phyloP scores from a whole-genome alignment of 1,140 invertebrate genomes.

The Apis cerana region DNA sequence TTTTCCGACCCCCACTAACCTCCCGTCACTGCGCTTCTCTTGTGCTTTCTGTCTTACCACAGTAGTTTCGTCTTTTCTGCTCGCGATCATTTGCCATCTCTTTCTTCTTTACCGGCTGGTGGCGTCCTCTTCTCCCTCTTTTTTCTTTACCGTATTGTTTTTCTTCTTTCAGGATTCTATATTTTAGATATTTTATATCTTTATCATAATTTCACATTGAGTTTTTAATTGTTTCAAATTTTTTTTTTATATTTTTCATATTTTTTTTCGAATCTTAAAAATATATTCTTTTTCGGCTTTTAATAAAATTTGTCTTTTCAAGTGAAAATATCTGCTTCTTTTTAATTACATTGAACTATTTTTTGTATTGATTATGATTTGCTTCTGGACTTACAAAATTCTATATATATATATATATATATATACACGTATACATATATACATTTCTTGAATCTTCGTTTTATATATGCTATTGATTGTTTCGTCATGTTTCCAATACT shows the following conservation, averaged over 20 bases:
- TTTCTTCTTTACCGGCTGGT: not conserved
- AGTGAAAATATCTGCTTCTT: not conserved
- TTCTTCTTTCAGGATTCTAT: conserved; percentile 6
- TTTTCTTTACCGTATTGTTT: not conserved
- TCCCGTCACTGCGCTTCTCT: conserved; percentile 12
- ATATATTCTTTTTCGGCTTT: not conserved
- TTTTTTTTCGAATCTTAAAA: not conserved
- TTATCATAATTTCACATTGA: too few species aligned
- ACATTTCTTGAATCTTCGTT: not conserved
- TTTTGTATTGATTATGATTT: not conserved
- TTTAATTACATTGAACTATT: not conserved
- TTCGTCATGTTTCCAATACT: not conserved
- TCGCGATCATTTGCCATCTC: not conserved
- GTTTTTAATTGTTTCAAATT: too few species aligned
- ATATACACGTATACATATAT: too few species aligned
- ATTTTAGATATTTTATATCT: not conserved
- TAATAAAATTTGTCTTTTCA: not conserved
- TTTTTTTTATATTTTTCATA: not conserved
- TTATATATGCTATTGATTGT: conserved; percentile 10
- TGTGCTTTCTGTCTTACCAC: conserved; percentile 24
- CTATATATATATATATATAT: too few species aligned
- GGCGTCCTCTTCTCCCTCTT: not conserved
- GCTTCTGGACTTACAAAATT: not conserved
- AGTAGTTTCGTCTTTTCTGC: not conserved
- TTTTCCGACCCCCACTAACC: conserved; percentile 5